A percentile compares a stretch with the other conserved stretches of the same genome.
These are phyloP conservation scores for Adrianichthys oophorus DNA, from an alignment of 2,797 vertebrate species.

Conservation along the genomic window DNA sequence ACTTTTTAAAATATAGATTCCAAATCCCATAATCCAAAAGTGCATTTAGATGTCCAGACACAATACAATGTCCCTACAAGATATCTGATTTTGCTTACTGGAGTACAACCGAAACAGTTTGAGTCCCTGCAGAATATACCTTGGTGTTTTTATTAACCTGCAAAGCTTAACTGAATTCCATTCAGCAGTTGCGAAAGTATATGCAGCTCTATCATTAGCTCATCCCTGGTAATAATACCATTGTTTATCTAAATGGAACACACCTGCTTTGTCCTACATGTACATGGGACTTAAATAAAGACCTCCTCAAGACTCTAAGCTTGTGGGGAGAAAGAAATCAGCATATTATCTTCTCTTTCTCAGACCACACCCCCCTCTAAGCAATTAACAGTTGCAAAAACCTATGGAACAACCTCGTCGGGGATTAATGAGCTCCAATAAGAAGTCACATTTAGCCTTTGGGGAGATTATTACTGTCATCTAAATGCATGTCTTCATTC, in stretches of 20 bases:
- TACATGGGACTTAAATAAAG: conserved; percentile 17
- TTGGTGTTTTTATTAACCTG: conserved; percentile 34
- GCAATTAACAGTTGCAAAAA: conserved; percentile 71
- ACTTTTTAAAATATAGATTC: too few species aligned
- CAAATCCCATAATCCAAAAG: too few species aligned
- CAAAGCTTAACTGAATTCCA: conserved; percentile 49
- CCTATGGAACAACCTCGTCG: conserved; percentile 49
- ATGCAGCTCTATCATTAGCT: conserved; percentile 47
- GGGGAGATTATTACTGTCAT: conserved; percentile 70
- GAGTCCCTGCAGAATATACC: conserved; percentile 16
- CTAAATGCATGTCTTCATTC: conserved; percentile 54
- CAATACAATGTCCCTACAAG: too few species aligned
- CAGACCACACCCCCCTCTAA: conserved; percentile 39
- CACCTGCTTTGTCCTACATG: conserved; percentile 45
- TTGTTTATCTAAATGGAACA: conserved; percentile 58
- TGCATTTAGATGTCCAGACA: too few species aligned
- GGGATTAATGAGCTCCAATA: conserved; percentile 76
- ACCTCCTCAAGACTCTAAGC: conserved; percentile 23
- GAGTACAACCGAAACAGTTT: conserved; percentile 1
- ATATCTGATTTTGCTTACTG: conserved; percentile 1
- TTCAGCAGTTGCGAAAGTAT: conserved; percentile 45
- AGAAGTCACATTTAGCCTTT: conserved; percentile 64
- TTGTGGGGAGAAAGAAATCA: conserved; percentile 27
- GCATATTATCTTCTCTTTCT: conserved; percentile 41
- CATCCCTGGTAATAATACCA: conserved; percentile 56